These are phyloP conservation scores for Tinea pellionella DNA, from an alignment of 2,888 invertebrate species.

Conservation along the genomic window DNA sequence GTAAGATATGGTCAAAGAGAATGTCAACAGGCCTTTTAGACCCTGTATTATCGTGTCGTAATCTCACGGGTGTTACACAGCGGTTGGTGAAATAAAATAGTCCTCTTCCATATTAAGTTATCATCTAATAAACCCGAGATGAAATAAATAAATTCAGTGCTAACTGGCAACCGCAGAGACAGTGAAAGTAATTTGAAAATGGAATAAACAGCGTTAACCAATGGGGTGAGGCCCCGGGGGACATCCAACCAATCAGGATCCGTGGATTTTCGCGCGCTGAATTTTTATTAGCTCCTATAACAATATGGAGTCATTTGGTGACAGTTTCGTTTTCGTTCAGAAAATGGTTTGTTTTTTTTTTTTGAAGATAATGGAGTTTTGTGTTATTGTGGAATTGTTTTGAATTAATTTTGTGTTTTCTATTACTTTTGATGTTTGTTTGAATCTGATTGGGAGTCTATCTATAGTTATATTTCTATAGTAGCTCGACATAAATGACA, in stretches of 20 bases:
- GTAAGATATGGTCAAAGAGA: too few species aligned
- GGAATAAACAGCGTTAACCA: conserved; percentile 60
- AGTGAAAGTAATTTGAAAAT: conserved; percentile 69
- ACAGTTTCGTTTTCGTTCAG: conserved; percentile 50
- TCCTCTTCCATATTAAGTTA: not conserved
- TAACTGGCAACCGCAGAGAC: conserved; percentile 42
- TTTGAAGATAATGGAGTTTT: not conserved
- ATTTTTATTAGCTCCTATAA: conserved; percentile 63
- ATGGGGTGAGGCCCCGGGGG: conserved; percentile 46
- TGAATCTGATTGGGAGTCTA: too few species aligned
- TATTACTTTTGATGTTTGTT: not conserved
- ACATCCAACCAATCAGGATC: conserved; percentile 46
- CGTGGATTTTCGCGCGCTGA: conserved; percentile 64
- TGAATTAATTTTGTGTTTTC: not conserved
- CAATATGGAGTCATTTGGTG: conserved; percentile 66
- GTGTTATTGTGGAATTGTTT: not conserved
- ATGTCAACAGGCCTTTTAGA: too few species aligned
- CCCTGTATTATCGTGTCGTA: too few species aligned
- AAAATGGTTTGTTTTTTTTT: not conserved
- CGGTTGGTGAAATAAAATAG: not conserved
- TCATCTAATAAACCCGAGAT: conserved; percentile 21
- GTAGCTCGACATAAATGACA: too few species aligned
- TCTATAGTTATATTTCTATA: too few species aligned
- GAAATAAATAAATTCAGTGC: conserved; percentile 50
- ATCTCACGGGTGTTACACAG: too few species aligned